A percentile compares a stretch with the other conserved stretches of the same genome.
phyloP scores from a whole-genome alignment of 2,888 invertebrate genomes.

The Hipparchia sbordonii region DNA sequence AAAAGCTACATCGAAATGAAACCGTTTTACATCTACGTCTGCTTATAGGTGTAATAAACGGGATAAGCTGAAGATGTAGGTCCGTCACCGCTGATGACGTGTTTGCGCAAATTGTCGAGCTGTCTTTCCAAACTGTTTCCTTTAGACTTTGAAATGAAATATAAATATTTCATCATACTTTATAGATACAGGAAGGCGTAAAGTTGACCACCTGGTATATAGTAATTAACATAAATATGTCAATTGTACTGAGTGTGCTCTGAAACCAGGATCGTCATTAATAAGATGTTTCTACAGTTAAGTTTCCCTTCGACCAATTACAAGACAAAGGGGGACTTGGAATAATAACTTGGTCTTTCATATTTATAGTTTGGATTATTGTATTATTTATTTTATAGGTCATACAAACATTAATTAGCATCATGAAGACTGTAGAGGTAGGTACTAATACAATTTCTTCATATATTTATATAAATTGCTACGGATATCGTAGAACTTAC shows the following conservation, averaged over 20 bases:
- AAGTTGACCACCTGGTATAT: neutral
- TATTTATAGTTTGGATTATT: too few species aligned
- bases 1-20: conserved; percentile 26
- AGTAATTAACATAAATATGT: neutral
- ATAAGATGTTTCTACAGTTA: too few species aligned
- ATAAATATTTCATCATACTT: neutral
- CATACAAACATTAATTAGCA: too few species aligned
- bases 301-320: too few species aligned
- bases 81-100: conserved; percentile 12
- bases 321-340: too few species aligned
- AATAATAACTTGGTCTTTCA: too few species aligned
- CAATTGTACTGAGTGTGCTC: neutral
- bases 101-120: conserved; percentile 5
- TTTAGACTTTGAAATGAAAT: neutral
- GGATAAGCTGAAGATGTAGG: conserved; percentile 13
- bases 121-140: conserved; percentile 6
- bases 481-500: neutral
- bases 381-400: too few species aligned
- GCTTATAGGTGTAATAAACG: conserved; percentile 4
- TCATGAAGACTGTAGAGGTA: too few species aligned
- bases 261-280: neutral
- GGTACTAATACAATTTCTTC: too few species aligned
- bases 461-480: too few species aligned
- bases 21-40: neutral
- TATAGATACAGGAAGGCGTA: neutral